These are phyloP conservation scores for Eupithecia subumbrata DNA, from an alignment of 2,888 invertebrate species.

Conservation along the genomic window DNA sequence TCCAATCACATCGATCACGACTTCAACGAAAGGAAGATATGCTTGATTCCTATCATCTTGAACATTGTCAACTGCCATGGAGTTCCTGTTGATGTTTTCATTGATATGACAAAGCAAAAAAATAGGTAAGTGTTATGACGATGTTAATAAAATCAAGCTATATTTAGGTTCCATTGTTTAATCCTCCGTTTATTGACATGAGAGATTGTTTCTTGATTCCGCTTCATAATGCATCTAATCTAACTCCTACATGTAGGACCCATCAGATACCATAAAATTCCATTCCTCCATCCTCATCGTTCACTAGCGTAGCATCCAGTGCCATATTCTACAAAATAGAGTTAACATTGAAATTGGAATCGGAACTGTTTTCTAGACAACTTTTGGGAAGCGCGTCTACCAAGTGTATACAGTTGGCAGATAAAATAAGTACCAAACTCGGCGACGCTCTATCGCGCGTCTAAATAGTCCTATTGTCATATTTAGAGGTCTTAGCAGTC, in stretches of 20 bases:
- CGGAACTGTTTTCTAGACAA: background rate
- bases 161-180: background rate
- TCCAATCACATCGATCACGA: slow-evolving; percentile 84
- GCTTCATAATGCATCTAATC: background rate
- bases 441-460: background rate
- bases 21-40: slow-evolving; percentile 85
- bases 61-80: slow-evolving; percentile 87
- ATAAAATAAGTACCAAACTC: background rate
- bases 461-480: background rate
- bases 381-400: background rate
- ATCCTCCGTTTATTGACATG: background rate
- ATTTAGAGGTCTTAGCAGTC: background rate
- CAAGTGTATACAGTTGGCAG: background rate
- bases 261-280: no score
- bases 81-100: slow-evolving; percentile 83
- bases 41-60: slow-evolving; percentile 87
- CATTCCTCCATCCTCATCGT: no score
- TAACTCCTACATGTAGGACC: background rate
- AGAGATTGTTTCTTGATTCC: background rate
- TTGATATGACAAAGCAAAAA: slow-evolving; percentile 83
- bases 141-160: background rate
- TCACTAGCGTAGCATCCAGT: background rate
- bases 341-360: background rate
- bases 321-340: background rate
- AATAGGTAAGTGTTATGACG: slow-evolving; percentile 76